A percentile compares a stretch with the other conserved stretches of the same genome.
Conservation (phyloP, 2,113 vertebrate species). For the Varanus salvator region DNA sequence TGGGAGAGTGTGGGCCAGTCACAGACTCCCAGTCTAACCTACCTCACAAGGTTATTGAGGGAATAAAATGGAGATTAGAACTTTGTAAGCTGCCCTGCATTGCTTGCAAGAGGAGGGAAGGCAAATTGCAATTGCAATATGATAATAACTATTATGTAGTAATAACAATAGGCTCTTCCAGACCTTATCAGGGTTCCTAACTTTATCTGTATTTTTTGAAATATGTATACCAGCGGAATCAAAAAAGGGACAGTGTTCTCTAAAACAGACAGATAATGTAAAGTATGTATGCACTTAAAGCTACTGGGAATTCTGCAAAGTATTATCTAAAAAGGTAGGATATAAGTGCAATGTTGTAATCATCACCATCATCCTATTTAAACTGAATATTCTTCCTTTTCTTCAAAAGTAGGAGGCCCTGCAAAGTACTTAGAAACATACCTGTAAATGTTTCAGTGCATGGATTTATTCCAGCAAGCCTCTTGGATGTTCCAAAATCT, state of each 20-base stretch:
- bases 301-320: constrained; percentile 22
- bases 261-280: background rate
- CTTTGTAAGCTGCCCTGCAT: too few species aligned
- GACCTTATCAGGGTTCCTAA: background rate
- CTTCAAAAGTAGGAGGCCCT: constrained; percentile 17
- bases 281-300: constrained; percentile 23
- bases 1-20: too few species aligned
- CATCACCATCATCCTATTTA: too few species aligned
- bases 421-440: constrained; percentile 69
- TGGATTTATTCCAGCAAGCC: constrained; percentile 96
- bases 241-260: background rate
- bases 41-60: too few species aligned
- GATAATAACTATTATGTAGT: too few species aligned
- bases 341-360: too few species aligned
- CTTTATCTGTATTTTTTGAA: background rate
- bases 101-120: too few species aligned
- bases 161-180: background rate
- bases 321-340: constrained; percentile 2
- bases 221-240: background rate
- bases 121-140: too few species aligned
- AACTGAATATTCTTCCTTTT: background rate
- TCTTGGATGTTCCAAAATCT: constrained; percentile 97
- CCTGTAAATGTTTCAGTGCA: constrained; percentile 99
- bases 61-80: too few species aligned
- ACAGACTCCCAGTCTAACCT: too few species aligned